Percentiles rank a stretch among this genome's conserved stretches.
Conservation (phyloP, 2,113 vertebrate species). For the Osmerus mordax region DNA sequence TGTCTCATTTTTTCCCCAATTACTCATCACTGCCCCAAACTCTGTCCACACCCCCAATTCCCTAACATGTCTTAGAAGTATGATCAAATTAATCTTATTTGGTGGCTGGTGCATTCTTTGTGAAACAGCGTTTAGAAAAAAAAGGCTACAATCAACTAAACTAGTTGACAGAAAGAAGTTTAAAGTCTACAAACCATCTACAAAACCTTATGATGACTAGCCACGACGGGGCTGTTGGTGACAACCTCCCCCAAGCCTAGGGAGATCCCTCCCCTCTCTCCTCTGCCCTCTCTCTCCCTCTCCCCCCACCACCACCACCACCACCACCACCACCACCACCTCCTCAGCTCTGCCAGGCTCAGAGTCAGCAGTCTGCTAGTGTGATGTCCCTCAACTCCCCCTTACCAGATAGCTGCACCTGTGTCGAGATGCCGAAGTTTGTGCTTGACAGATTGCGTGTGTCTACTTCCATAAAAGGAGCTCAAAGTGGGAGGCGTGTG, state of each 20-base stretch:
- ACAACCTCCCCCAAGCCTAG: slow-evolving; percentile 39
- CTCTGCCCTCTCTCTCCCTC: slow-evolving; percentile 37
- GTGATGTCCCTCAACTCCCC: slow-evolving; percentile 37
- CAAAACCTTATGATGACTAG: slow-evolving; percentile 56
- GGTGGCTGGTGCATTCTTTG: slow-evolving; percentile 76
- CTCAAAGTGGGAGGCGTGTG: slow-evolving; percentile 31
- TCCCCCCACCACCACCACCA: slow-evolving; percentile 19
- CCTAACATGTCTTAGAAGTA: slow-evolving; percentile 52
- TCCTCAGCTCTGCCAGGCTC: slow-evolving; percentile 10
- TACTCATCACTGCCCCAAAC: slow-evolving; percentile 61
- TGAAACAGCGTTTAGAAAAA: slow-evolving; percentile 69
- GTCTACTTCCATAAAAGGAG: slow-evolving; percentile 42
- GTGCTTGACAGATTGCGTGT: slow-evolving; percentile 57
- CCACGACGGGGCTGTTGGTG: slow-evolving; percentile 60
- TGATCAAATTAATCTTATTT: slow-evolving; percentile 70
- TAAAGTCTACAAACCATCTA: slow-evolving; percentile 62
- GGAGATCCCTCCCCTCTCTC: slow-evolving; percentile 40
- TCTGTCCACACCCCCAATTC: slow-evolving; percentile 41
- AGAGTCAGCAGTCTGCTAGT: background rate
- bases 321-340: slow-evolving; percentile 45
- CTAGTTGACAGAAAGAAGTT: slow-evolving; percentile 63
- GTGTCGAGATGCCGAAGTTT: slow-evolving; percentile 61
- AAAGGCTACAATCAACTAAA: slow-evolving; percentile 68
- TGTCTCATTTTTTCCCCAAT: slow-evolving; percentile 63
- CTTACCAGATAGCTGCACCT: slow-evolving; percentile 43